Conservation (phyloP, 23 tunicate genomes). For the Halocynthia aurantium region DNA sequence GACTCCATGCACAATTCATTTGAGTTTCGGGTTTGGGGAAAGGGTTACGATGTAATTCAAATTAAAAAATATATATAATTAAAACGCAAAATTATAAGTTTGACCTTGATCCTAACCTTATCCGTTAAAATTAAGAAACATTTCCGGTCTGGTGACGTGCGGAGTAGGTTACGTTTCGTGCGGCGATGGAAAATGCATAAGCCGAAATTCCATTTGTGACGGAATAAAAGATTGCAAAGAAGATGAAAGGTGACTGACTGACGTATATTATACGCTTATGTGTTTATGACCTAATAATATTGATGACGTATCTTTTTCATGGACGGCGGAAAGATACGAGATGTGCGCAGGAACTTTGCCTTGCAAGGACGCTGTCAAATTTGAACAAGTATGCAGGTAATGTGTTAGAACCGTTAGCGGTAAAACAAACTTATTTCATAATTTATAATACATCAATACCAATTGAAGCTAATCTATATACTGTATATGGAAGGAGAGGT, state of each 20-base stretch:
- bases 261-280: not conserved
- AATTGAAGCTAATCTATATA: too few relatives aligned
- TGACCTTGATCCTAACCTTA: too few relatives aligned
- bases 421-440: too few relatives aligned
- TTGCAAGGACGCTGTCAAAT: slow-evolving; percentile 27
- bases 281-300: not conserved
- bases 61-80: too few relatives aligned
- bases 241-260: slow-evolving; percentile 43
- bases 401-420: not conserved
- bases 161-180: slow-evolving; percentile 32
- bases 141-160: not conserved
- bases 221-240: slow-evolving; percentile 50
- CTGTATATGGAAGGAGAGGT: too few relatives aligned
- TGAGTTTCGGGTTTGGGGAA: too few relatives aligned
- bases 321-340: slow-evolving; percentile 23
- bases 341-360: slow-evolving; percentile 53
- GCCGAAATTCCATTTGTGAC: slow-evolving; percentile 46
- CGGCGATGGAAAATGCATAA: slow-evolving; percentile 38
- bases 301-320: not conserved
- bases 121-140: too few relatives aligned
- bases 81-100: too few relatives aligned
- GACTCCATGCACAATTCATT: too few relatives aligned
- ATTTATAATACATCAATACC: too few relatives aligned
- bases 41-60: too few relatives aligned
- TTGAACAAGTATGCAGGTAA: slow-evolving; percentile 40